Conservation (phyloP, 2,113 vertebrate species). For the Mobula birostris region DNA sequence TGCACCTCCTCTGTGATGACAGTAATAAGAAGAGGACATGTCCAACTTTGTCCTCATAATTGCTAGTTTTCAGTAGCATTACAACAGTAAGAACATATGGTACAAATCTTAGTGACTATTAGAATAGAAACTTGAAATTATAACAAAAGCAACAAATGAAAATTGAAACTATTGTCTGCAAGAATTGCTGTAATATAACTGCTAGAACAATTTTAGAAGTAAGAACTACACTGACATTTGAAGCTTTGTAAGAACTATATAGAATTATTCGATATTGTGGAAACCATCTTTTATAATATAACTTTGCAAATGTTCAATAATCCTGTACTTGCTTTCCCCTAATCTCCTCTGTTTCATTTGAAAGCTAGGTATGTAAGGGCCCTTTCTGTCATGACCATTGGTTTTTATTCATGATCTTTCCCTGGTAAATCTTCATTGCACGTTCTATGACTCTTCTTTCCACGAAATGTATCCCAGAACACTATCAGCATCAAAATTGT, state of each 20-base stretch:
- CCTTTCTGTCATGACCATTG: not conserved
- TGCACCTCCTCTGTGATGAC: too few species aligned
- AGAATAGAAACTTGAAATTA: not conserved
- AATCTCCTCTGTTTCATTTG: not conserved
- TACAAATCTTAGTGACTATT: not conserved
- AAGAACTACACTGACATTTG: not conserved
- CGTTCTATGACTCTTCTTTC: not conserved
- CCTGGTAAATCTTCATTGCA: not conserved
- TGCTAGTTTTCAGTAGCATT: not conserved
- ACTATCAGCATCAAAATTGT: not conserved
- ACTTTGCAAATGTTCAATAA: not conserved
- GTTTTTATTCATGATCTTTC: not conserved
- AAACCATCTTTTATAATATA: not conserved
- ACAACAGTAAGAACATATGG: not conserved
- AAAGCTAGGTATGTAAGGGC: not conserved
- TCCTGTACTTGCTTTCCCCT: not conserved
- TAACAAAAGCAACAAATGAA: not conserved
- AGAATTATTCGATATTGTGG: not conserved
- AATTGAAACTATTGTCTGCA: not conserved
- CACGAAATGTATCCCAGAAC: not conserved
- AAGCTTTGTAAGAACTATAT: conserved; percentile 3
- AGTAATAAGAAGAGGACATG: too few species aligned
- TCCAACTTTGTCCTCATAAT: too few species aligned
- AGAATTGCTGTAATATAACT: not conserved
- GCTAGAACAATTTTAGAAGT: too few species aligned